Evolutionary conservation across 2,113 vertebrate species (phyloP).

Genomic region (Accipiter virgatus): DNA sequence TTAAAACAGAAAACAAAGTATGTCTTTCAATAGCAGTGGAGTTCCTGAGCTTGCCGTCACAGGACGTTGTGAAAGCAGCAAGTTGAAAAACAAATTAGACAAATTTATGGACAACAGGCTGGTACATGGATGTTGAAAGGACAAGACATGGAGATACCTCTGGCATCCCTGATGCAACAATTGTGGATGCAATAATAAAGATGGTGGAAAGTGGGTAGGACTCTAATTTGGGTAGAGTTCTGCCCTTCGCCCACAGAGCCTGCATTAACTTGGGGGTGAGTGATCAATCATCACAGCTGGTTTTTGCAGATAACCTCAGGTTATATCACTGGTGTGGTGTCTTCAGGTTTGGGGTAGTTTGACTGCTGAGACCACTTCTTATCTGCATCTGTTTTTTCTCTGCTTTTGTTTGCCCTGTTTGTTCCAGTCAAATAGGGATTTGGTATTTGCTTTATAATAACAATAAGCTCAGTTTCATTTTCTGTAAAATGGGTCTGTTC

Average conservation of each 20-base stretch:
- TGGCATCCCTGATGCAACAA: neutral
- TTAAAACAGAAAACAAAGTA: neutral
- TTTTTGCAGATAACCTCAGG: neutral
- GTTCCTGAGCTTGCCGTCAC: neutral
- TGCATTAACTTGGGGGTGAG: neutral
- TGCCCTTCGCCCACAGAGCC: rapidly evolving
- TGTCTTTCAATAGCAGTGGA: neutral
- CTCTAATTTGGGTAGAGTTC: neutral
- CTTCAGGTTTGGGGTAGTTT: neutral
- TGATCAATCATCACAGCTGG: neutral
- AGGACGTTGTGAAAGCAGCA: neutral
- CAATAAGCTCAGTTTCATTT: slow-evolving; percentile 21
- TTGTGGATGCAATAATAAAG: neutral
- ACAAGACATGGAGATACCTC: neutral
- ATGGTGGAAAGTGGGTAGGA: neutral
- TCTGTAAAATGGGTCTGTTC: slow-evolving; percentile 37
- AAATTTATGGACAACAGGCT: neutral
- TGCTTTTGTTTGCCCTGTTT: neutral
- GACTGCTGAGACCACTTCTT: neutral
- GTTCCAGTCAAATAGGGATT: neutral
- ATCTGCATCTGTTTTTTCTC: neutral
- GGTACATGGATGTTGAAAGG: neutral
- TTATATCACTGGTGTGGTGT: neutral
- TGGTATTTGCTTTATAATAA: neutral
- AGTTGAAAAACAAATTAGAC: neutral